phyloP scores from a whole-genome alignment of 2,888 invertebrate species.

The Ditula angustiorana region DNA sequence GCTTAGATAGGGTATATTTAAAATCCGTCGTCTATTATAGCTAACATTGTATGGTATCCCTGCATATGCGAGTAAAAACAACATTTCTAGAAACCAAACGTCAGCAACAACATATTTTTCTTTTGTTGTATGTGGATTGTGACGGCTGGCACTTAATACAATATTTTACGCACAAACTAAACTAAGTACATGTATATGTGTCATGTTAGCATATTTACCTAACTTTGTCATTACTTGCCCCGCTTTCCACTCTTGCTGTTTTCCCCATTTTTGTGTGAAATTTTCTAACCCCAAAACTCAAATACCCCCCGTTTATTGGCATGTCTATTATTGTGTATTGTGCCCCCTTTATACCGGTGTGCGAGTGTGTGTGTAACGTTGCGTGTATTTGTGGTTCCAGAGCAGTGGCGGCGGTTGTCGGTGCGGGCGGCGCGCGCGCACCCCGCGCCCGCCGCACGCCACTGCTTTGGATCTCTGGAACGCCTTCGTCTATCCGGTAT shows the following conservation, averaged over 20 bases:
- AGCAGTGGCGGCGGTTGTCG: constrained; percentile 86
- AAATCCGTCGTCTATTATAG: too few relatives aligned
- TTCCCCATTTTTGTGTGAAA: background rate
- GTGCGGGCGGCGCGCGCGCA: constrained; percentile 85
- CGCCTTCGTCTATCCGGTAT: constrained; percentile 89
- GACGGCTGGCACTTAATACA: too few relatives aligned
- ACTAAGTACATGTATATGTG: too few relatives aligned
- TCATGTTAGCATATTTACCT: too few relatives aligned
- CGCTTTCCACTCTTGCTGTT: background rate
- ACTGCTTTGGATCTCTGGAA: constrained; percentile 88
- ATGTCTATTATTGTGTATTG: constrained; percentile 33
- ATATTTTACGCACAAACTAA: too few relatives aligned
- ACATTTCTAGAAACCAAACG: too few relatives aligned
- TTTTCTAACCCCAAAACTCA: background rate
- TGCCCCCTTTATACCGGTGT: constrained; percentile 41
- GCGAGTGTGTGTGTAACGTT: constrained; percentile 68
- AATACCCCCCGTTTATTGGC: background rate
- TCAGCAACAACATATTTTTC: too few relatives aligned
- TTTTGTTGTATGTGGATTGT: too few relatives aligned
- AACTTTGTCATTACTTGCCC: too few relatives aligned
- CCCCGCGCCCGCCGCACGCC: constrained; percentile 89
- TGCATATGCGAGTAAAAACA: too few relatives aligned
- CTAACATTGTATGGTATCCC: too few relatives aligned
- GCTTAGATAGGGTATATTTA: too few relatives aligned
- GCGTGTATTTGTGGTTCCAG: constrained; percentile 85